phyloP scores from a whole-genome alignment of 2,888 invertebrate species.

The Cheilosia vernalis region DNA sequence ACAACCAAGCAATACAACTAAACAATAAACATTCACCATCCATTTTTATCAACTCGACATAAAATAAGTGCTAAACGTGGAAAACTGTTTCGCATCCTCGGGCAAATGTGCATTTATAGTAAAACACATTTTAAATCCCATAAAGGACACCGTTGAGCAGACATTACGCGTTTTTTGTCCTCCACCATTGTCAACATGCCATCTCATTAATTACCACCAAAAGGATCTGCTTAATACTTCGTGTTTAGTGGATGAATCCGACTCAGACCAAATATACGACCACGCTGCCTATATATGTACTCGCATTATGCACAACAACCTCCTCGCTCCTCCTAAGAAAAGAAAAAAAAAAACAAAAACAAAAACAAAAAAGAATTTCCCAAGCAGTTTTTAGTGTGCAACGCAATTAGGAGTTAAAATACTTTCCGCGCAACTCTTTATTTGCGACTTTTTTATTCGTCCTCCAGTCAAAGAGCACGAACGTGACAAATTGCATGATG shows the following conservation, averaged over 20 bases:
- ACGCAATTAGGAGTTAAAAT: slow-evolving; percentile 66
- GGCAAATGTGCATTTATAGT: slow-evolving; percentile 69
- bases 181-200: slow-evolving; percentile 58
- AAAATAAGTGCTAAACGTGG: slow-evolving; percentile 60
- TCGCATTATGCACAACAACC: slow-evolving; percentile 11
- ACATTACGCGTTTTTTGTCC: slow-evolving; percentile 68
- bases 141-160: slow-evolving; percentile 65
- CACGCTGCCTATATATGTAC: neutral
- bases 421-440: slow-evolving; percentile 48
- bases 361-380: slow-evolving; percentile 6
- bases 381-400: slow-evolving; percentile 46
- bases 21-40: neutral
- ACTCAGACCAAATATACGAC: slow-evolving; percentile 16
- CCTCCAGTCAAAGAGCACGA: slow-evolving; percentile 78
- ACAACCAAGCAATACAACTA: slow-evolving; percentile 7
- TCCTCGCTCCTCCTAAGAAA: neutral
- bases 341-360: neutral
- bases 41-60: neutral
- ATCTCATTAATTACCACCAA: slow-evolving; percentile 72
- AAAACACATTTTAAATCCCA: slow-evolving; percentile 73
- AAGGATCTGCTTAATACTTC: slow-evolving; percentile 70
- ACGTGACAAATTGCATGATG: slow-evolving; percentile 83
- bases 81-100: slow-evolving; percentile 66
- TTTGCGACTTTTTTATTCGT: slow-evolving; percentile 33
- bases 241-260: slow-evolving; percentile 67